These are phyloP conservation scores for Galeopterus variegatus DNA, from an alignment of 2,113 vertebrate genomes.

Conservation along the genomic window DNA sequence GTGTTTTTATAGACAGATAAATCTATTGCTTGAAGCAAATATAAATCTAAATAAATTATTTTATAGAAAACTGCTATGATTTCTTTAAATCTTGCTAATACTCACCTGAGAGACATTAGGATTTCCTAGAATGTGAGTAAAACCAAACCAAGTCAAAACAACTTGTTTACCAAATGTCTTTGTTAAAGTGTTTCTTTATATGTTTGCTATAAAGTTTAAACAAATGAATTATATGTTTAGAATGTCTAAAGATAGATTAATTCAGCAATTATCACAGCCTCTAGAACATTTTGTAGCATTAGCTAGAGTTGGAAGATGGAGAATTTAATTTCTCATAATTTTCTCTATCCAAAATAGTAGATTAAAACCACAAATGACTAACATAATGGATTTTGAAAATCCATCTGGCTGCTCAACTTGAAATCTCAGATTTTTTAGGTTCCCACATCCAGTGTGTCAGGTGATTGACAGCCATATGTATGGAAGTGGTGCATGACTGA, in stretches of 20 bases:
- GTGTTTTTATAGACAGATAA: background rate
- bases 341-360: conserved; percentile 61
- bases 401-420: conserved; percentile 54
- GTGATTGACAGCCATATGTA: conserved; percentile 73
- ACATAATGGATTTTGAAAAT: conserved; percentile 32
- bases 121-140: conserved; percentile 77
- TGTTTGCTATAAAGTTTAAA: conserved; percentile 62
- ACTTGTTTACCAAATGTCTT: conserved; percentile 67
- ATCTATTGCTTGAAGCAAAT: conserved; percentile 37
- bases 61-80: conserved; percentile 66
- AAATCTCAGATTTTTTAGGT: conserved; percentile 74
- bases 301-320: conserved; percentile 32
- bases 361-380: background rate
- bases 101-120: conserved; percentile 80
- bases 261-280: conserved; percentile 72
- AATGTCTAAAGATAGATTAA: conserved; percentile 68
- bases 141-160: background rate
- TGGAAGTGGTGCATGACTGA: conserved; percentile 64
- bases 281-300: conserved; percentile 65
- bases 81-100: conserved; percentile 80
- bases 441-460: conserved; percentile 34
- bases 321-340: conserved; percentile 73
- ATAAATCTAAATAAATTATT: conserved; percentile 63
- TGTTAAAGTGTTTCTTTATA: conserved; percentile 62
- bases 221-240: conserved; percentile 70